Evolutionary conservation across 2,113 vertebrate species (phyloP).

Genomic region (Butorides virescens): DNA sequence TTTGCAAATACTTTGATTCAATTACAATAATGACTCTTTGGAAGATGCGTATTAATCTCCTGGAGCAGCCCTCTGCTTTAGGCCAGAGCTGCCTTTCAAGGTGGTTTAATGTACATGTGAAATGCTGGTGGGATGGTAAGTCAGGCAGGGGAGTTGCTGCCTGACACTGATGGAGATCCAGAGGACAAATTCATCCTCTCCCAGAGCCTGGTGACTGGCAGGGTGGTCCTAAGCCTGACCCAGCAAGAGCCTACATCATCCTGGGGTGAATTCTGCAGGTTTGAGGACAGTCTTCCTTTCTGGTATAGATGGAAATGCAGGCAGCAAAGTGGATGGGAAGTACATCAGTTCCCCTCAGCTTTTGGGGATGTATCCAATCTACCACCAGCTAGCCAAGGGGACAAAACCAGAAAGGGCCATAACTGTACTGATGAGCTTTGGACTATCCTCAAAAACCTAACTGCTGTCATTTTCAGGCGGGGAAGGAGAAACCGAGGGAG

Average conservation of each 20-base stretch:
- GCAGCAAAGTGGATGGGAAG: background rate
- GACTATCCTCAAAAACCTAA: background rate
- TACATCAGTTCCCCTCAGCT: background rate
- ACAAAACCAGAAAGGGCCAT: background rate
- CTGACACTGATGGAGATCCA: background rate
- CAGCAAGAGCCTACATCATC: background rate
- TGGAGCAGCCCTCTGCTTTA: background rate
- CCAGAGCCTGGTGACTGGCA: background rate
- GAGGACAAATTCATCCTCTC: background rate
- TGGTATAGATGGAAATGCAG: background rate
- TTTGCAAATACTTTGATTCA: slow-evolving; percentile 48
- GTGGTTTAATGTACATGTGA: background rate
- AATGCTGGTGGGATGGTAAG: background rate
- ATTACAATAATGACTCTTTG: slow-evolving; percentile 5
- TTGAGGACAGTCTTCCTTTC: background rate
- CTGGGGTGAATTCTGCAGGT: background rate
- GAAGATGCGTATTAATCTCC: background rate
- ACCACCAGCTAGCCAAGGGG: background rate
- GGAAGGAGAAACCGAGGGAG: background rate
- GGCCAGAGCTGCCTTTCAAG: background rate
- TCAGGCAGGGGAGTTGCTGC: background rate
- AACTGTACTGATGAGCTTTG: background rate
- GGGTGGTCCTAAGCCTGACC: background rate
- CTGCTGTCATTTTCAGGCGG: background rate
- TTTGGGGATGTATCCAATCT: background rate